Percentiles rank a stretch among this genome's conserved stretches.
phyloP scores from a whole-genome alignment of 2,797 vertebrate genomes.

The Macrochelys suwanniensis region DNA sequence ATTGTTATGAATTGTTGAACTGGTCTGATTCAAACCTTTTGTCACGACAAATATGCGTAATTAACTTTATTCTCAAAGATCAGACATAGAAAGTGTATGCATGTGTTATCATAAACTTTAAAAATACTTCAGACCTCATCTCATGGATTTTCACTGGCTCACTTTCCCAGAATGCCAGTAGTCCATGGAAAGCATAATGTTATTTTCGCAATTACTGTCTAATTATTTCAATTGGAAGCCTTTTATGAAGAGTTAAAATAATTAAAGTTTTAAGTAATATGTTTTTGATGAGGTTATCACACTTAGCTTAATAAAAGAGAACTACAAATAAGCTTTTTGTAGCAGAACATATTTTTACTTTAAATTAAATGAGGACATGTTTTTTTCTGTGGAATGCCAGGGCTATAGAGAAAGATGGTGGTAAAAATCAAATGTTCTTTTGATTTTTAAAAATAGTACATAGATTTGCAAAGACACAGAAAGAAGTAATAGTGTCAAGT shows the following conservation, averaged over 20 bases:
- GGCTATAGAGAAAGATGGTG: conserved; percentile 4
- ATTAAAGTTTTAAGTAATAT: conserved; percentile 5
- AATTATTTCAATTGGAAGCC: conserved; percentile 10
- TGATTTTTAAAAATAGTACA: not conserved
- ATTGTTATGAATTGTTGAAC: not conserved
- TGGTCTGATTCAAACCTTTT: not conserved
- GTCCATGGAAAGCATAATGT: conserved; percentile 17
- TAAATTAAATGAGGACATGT: not conserved
- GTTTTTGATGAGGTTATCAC: not conserved
- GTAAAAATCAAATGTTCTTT: not conserved
- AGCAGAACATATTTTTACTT: conserved; percentile 24
- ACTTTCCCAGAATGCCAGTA: not conserved
- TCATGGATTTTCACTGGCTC: not conserved
- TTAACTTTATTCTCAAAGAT: not conserved
- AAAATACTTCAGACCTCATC: not conserved
- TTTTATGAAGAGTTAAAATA: conserved; percentile 40
- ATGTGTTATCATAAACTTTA: not conserved
- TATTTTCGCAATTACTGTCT: conserved; percentile 35
- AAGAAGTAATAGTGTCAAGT: not conserved
- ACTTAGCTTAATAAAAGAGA: not conserved
- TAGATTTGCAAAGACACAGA: not conserved
- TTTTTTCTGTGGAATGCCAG: not conserved
- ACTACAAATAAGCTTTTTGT: conserved; percentile 26
- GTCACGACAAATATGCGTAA: not conserved
- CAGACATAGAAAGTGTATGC: not conserved